Evolutionary conservation across 2,113 vertebrate species (phyloP).

Genomic region (Synodontis membranacea): DNA sequence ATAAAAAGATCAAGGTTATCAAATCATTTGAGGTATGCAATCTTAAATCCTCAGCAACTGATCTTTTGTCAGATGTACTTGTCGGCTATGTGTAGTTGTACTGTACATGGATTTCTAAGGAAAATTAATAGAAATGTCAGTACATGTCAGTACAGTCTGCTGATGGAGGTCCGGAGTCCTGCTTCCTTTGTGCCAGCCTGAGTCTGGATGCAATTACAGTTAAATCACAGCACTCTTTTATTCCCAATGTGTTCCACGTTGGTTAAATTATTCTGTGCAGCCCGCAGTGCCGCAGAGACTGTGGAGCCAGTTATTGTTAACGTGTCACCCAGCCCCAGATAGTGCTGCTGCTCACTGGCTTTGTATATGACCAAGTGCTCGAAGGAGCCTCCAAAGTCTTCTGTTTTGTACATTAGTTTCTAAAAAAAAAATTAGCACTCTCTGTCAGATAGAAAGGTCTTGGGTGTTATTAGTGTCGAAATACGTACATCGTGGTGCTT

Average conservation of each 20-base stretch:
- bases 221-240: neutral
- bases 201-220: neutral
- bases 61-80: neutral
- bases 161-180: neutral
- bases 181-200: neutral
- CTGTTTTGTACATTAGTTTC: slow-evolving; percentile 48
- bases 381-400: slow-evolving; percentile 38
- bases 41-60: neutral
- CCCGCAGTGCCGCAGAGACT: slow-evolving; percentile 39
- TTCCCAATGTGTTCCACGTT: neutral
- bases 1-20: neutral
- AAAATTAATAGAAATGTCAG: slow-evolving; percentile 11
- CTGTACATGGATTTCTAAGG: neutral
- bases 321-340: slow-evolving; percentile 69
- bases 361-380: slow-evolving; percentile 51
- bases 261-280: neutral
- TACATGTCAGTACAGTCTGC: neutral
- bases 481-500: slow-evolving; percentile 57
- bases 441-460: slow-evolving; percentile 51
- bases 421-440: too few relatives aligned
- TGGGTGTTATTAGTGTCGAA: slow-evolving; percentile 47
- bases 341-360: slow-evolving; percentile 45
- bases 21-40: neutral
- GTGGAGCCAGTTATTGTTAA: slow-evolving; percentile 65
- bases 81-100: neutral